A percentile compares a stretch with the other conserved stretches of the same genome.
Evolutionary conservation across 2,113 vertebrate genomes (phyloP).

Genomic region (Bothrops jararaca): DNA sequence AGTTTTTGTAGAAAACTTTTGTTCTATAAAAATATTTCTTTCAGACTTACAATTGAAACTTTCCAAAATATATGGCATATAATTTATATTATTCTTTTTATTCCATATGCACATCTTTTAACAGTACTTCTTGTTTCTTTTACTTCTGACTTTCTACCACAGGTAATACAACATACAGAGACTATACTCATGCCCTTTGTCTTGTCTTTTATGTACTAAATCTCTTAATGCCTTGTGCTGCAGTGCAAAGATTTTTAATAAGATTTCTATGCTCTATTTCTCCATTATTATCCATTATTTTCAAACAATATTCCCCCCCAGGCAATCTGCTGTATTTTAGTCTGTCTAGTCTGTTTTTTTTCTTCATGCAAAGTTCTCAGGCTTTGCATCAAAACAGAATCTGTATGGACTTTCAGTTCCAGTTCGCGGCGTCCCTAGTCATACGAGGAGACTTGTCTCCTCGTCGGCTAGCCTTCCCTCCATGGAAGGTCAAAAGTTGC

Average conservation of each 20-base stretch:
- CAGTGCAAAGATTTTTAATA: background rate
- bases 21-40: background rate
- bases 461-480: no score
- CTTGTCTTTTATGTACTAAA: background rate
- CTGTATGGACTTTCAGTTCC: no score
- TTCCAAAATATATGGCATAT: background rate
- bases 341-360: background rate
- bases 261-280: background rate
- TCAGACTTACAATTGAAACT: background rate
- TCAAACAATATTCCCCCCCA: background rate
- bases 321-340: background rate
- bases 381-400: background rate
- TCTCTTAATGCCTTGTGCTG: background rate
- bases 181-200: background rate
- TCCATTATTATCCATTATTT: background rate
- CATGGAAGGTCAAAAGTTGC: no score
- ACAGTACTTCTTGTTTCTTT: background rate
- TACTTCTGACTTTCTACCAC: background rate
- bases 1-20: background rate
- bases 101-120: background rate
- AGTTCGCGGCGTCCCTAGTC: no score
- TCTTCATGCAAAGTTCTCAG: background rate
- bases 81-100: conserved; percentile 1
- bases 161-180: background rate
- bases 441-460: no score